Evolutionary conservation across 2,797 vertebrate genomes (phyloP).

Genomic region (Phoebastria nigripes): DNA sequence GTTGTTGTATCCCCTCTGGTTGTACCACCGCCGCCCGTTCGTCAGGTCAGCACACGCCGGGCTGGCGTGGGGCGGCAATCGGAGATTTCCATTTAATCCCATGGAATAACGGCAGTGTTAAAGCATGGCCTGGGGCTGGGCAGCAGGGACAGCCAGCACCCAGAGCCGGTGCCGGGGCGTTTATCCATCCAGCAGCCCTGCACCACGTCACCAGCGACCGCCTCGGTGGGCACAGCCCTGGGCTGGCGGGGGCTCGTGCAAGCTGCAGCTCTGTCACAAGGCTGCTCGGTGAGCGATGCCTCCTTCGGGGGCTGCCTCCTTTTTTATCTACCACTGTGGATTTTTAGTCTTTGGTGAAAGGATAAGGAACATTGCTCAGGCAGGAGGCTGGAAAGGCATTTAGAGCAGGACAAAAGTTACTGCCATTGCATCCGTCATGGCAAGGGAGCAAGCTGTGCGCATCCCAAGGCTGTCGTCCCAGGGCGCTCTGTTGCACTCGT

Average conservation of each 20-base stretch:
- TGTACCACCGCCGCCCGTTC: accelerated
- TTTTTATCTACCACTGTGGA: background rate
- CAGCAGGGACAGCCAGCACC: background rate
- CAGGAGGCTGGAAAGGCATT: background rate
- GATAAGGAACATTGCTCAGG: background rate
- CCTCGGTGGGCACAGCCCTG: background rate
- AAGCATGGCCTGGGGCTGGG: background rate
- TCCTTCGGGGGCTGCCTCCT: background rate
- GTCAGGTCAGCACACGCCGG: accelerated
- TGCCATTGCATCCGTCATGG: accelerated
- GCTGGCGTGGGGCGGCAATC: accelerated
- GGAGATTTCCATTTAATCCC: background rate
- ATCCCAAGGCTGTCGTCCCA: background rate
- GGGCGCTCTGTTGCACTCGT: accelerated
- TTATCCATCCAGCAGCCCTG: background rate
- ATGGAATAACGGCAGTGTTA: accelerated
- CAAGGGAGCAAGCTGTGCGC: background rate
- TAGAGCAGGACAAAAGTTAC: background rate
- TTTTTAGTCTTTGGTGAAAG: background rate
- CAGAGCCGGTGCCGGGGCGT: accelerated
- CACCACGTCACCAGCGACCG: accelerated
- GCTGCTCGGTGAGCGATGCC: accelerated
- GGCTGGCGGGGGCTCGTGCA: accelerated
- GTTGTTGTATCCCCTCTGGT: background rate
- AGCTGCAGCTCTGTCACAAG: background rate